phyloP scores from a whole-genome alignment of 2,113 vertebrate species.

The Dasyprocta punctata region DNA sequence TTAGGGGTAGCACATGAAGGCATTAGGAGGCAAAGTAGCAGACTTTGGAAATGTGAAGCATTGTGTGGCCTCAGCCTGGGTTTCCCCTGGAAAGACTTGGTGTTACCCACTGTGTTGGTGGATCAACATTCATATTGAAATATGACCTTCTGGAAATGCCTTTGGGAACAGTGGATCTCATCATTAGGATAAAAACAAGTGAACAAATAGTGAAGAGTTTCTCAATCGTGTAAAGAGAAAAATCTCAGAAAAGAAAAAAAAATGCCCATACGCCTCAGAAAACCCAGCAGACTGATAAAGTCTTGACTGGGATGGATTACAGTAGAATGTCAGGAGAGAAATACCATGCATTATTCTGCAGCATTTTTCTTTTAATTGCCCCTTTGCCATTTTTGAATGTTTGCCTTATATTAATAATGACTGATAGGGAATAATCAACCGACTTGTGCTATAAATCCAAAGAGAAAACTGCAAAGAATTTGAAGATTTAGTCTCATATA shows the following conservation, averaged over 20 bases:
- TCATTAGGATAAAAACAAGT: neutral
- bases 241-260: slow-evolving; percentile 41
- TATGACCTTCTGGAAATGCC: neutral
- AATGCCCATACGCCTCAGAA: neutral
- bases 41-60: neutral
- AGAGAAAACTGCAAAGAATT: slow-evolving; percentile 67
- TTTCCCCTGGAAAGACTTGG: neutral
- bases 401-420: slow-evolving; percentile 65
- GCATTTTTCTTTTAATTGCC: slow-evolving; percentile 58
- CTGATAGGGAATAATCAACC: slow-evolving; percentile 67
- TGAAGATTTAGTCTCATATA: slow-evolving; percentile 46
- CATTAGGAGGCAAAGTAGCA: neutral
- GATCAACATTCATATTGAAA: neutral
- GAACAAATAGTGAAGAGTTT: neutral
- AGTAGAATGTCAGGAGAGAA: slow-evolving; percentile 58
- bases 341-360: slow-evolving; percentile 52
- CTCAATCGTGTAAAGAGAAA: neutral
- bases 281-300: neutral
- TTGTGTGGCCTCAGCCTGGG: neutral
- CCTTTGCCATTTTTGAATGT: slow-evolving; percentile 60
- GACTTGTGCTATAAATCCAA: slow-evolving; percentile 65
- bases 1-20: neutral
- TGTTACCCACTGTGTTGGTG: neutral
- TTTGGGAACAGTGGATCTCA: neutral
- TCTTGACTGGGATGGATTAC: slow-evolving; percentile 30